Evolutionary conservation across 2,888 invertebrate species (phyloP), one percentile per base, ranked within the genome.

Genomic region (Nipponacmea schrenckii): DNA sequence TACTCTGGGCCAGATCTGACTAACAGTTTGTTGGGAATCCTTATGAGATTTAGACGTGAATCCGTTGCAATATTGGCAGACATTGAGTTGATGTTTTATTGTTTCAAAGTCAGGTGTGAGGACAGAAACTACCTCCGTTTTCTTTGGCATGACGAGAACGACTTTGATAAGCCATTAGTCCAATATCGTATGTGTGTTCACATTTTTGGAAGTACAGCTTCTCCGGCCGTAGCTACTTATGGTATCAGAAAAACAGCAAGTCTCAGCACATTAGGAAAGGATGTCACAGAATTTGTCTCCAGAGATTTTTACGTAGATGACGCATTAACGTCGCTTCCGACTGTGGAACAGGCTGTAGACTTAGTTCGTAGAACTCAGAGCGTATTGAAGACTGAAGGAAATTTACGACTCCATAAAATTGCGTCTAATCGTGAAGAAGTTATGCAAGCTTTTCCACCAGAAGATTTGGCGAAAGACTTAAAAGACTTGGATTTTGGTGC

Each of bases 131-230:
- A 56, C 44, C 64, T 73, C 4, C 62, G 68, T 12, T 74, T 75
- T 63, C 62, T 73, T 10, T 75, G 75, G 73, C 71, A 66, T 44
- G 24, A 56, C 14, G 62, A 74, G 39, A 69, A 66, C 31, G 45
- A 67, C 64, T 48, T 56, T 20, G 45, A 64, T 44, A 64, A 64
- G 24, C 62, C 48, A 20, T 31, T 67, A 1, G 62, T 68, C 5
- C 68, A 74, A 39, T 77, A 74, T 68, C 67, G 71, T 17, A 74
- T 74, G 73, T 50, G 45, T n/a, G 79, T 79, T 0, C 76, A 74
- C 64, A 77, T 80, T 3, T 78, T 80, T 64, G 78, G 79, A 1
- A 78, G 77, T 62, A 67, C 62, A 3, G 67, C 75, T 5, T 73
- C 71, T 10, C 73, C 77, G 24, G 73, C 77, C 45, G 56, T 73